Conservation (phyloP, 2,113 vertebrate genomes). For the Echinops telfairi region DNA sequence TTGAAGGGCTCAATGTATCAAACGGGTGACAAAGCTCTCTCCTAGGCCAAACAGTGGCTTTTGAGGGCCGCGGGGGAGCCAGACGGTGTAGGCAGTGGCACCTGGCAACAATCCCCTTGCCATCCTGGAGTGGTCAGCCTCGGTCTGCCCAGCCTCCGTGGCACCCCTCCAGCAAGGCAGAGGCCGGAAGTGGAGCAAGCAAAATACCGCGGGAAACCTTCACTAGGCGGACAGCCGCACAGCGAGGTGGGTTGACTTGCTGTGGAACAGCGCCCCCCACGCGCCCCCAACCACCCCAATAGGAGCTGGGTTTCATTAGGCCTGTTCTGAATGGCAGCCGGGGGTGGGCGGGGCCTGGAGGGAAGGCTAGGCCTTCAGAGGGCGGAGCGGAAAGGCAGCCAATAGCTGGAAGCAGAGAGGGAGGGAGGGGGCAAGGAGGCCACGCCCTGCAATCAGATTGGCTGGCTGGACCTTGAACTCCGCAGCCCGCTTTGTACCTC, state of each 20-base stretch:
- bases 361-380: not conserved
- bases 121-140: not conserved
- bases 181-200: not conserved
- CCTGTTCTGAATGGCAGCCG: not conserved
- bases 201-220: not conserved
- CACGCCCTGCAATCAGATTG: not conserved
- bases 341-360: not conserved
- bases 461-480: not conserved
- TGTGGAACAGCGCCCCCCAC: not conserved
- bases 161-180: not conserved
- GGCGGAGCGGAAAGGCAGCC: not conserved
- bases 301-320: not conserved
- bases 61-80: too few species aligned
- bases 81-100: not conserved
- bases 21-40: too few species aligned
- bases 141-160: not conserved
- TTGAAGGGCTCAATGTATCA: too few species aligned
- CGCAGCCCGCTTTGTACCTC: accelerated
- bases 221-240: not conserved
- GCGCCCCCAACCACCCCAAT: too few species aligned
- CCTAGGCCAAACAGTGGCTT: not conserved
- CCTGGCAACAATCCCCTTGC: accelerated
- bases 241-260: not conserved
- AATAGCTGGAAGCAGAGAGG: not conserved
- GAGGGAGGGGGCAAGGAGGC: not conserved